Percentiles rank a stretch among this genome's conserved stretches.
phyloP scores from a whole-genome alignment of 1,140 invertebrate species.

The Cecropterus lyciades region DNA sequence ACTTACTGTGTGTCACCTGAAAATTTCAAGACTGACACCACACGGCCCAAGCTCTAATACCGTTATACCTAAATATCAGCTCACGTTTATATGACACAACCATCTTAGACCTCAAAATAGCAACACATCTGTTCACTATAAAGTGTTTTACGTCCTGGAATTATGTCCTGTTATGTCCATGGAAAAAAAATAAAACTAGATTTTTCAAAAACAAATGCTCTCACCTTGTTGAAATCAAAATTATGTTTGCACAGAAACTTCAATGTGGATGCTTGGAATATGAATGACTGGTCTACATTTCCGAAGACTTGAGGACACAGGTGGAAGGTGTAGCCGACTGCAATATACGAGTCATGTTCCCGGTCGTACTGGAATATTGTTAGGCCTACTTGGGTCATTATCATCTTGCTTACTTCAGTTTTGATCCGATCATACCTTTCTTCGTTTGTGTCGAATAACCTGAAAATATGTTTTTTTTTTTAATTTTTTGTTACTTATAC shows the following conservation, averaged over 20 bases:
- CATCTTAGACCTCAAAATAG: too few species aligned
- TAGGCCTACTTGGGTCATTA: conserved; percentile 87
- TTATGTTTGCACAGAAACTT: conserved; percentile 87
- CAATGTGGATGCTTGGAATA: conserved; percentile 86
- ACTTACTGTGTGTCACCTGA: too few species aligned
- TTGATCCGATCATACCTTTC: conserved; percentile 87
- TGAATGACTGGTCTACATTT: conserved; percentile 85
- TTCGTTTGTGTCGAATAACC: conserved; percentile 88
- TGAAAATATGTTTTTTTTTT: conserved; percentile 70
- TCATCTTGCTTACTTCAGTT: conserved; percentile 84
- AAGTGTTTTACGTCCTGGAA: too few species aligned
- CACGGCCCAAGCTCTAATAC: too few species aligned
- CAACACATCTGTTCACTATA: too few species aligned
- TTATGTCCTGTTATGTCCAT: too few species aligned
- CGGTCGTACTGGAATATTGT: conserved; percentile 85
- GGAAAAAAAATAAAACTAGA: too few species aligned
- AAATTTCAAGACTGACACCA: too few species aligned
- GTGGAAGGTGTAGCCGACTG: conserved; percentile 88
- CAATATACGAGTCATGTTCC: conserved; percentile 84
- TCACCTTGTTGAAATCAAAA: conserved; percentile 92
- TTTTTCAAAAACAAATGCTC: background rate
- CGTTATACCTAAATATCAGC: too few species aligned
- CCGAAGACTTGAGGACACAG: conserved; percentile 87
- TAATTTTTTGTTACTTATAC: too few species aligned
- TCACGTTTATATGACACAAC: too few species aligned